Base-by-base conservation (phyloP, 2,113 vertebrate genomes). In the Dryoscopus gambensis region DNA sequence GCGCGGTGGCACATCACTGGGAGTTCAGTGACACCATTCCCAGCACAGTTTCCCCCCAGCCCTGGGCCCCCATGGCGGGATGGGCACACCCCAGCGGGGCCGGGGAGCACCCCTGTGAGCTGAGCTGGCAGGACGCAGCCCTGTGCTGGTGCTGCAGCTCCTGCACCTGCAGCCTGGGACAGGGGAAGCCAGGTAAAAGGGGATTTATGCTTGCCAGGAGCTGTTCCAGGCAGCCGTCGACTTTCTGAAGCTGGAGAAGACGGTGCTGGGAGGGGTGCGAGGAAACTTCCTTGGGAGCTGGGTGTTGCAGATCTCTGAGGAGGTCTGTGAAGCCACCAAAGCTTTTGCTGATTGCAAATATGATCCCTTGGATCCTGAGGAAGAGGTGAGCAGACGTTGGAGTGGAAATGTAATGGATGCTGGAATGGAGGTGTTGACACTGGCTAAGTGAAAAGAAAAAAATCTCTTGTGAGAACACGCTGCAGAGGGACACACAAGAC, bases 221-320 rank as follows among this genome's bases (percentile, higher is more conserved):
- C 96, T 98, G 37, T 98, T 98, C 30, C 91, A 93, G 50, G 97
- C 94, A 1, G 95, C 97, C 1, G 79, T 97, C 0, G 98, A 98
- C 92, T 97, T 98, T 17, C 70, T 91, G 87, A 98, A 96, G 95
- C 87, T 99, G 87, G 98, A 98, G 88, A 98, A 98, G 40, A 96
- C 92, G 1, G 98, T 98, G 63, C 25, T 98, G 10, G 98, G 98
- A 14, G 98, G 98, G 0, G 93, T 97, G 52, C 64, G 88, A 65
- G 98, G 98, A 10, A 97, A 92, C 64, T 64, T 96, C 79, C 89
- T 98, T 0, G 96, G 98, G 5, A 83, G 31, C 37, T 84, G 80
- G 82, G 90, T 98, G 52, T 17, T 94, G 9, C 94, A 68, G 59
- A 93, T 98, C 57, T 98, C 97, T 2, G 96, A 98, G 9, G 98